These are phyloP conservation scores for Nylanderia fulva DNA, from an alignment of 1,140 invertebrate genomes.

Conservation along the genomic window DNA sequence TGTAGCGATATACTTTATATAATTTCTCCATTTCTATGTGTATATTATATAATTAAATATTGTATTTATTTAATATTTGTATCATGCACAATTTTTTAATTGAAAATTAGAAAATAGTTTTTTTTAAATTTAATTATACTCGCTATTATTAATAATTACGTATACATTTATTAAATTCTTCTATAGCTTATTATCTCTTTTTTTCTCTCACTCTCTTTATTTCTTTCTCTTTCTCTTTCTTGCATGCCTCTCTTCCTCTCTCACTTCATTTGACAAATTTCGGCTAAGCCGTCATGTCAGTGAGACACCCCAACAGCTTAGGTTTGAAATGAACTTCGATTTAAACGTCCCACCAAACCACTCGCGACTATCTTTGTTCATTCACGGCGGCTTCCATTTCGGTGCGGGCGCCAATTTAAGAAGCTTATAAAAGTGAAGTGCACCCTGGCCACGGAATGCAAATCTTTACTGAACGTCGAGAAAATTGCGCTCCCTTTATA, in stretches of 20 bases:
- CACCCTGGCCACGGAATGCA: conserved; percentile 62
- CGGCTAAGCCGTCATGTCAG: neutral
- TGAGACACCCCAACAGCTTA: conserved; percentile 23
- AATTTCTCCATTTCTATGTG: no score
- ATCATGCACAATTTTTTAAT: neutral
- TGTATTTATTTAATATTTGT: neutral
- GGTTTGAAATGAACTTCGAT: conserved; percentile 70
- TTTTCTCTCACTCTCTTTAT: neutral
- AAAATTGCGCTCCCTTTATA: conserved; percentile 66
- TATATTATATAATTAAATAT: neutral
- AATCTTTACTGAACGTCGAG: conserved; percentile 58
- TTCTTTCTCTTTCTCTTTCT: neutral
- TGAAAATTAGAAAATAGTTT: neutral
- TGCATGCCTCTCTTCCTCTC: neutral
- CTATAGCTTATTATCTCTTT: neutral
- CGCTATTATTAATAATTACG: neutral
- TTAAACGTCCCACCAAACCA: conserved; percentile 36
- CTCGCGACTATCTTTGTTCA: conserved; percentile 27
- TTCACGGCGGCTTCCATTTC: conserved; percentile 13
- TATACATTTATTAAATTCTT: neutral
- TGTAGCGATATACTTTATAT: neutral
- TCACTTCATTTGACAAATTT: conserved; percentile 30
- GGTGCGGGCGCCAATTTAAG: conserved; percentile 64
- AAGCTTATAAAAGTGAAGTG: conserved; percentile 69
- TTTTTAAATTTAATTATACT: neutral